Base-by-base conservation (phyloP, 2,888 invertebrate genomes). In the Agrochola lota region DNA sequence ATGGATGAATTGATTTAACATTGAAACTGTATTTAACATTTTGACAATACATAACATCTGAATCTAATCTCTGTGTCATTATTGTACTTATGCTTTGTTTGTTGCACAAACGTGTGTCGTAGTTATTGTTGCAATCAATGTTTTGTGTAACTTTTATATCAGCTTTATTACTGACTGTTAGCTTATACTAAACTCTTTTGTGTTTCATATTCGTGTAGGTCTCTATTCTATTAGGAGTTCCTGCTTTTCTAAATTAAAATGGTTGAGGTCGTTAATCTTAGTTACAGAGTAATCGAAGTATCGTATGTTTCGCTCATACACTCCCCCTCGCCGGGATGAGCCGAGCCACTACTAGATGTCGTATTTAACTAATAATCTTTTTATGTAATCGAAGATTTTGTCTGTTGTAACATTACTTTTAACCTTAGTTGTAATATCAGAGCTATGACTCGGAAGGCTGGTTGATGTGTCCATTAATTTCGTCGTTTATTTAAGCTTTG, bases 391-490 rank as follows among this genome's bases (percentile, higher is more conserved):
- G 83, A 90, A 85, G 78, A 86, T 85, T 91, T 90, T 91, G 88
- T 91, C 92, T 92, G 91, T 93, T 92, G 91, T 93, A 94, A 91
- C 81, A 75, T 91, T 93, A 93, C 91, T 88, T 88, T 89, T 91
- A 91, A 90, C 87, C 91, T 92, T 94, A 93, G 91, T 93, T 92
- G 81, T 94, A 93, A 91, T 91, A 75, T 89, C 88, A 90, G 94
- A 94, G 94, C 91, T 91, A 90, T 91, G 92, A 90, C 93, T 94
- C 94, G 82, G 86, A 92, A 94, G 93, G 96, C 96, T 96, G 96
- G 96, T 96, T 95, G 93, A 94, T 91, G 96, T 93, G 96, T 95
- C 96, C 96, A 96, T 94, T 95, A 67, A 87, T 88, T 87, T 85
- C 80, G 77, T 82, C 78, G 83, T 88, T 90, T 83, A 83, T 85